These are phyloP conservation scores for Pelecanus crispus DNA, from an alignment of 2,113 vertebrate genomes.

Conservation along the genomic window DNA sequence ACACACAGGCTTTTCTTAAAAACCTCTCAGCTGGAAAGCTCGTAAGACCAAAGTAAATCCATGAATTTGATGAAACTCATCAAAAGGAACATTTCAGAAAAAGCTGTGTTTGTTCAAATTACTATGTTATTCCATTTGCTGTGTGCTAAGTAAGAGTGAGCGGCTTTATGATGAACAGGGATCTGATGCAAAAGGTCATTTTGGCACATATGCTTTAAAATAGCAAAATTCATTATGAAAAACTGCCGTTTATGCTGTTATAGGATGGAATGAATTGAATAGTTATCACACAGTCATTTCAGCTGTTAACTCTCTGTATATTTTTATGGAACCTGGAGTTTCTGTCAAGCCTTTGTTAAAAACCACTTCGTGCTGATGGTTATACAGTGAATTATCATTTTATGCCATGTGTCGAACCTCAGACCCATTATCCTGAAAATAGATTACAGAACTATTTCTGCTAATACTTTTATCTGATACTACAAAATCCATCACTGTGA, in stretches of 20 bases:
- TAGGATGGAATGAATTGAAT: not conserved
- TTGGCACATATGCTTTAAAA: not conserved
- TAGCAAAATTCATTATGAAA: not conserved
- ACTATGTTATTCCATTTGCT: not conserved
- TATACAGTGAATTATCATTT: not conserved
- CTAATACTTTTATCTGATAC: not conserved
- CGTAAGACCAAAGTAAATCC: not conserved
- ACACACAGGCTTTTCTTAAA: not conserved
- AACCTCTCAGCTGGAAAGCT: not conserved
- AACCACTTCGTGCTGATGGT: not conserved
- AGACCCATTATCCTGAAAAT: not conserved
- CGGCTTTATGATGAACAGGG: not conserved
- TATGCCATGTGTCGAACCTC: not conserved
- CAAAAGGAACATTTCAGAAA: not conserved
- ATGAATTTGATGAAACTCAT: not conserved
- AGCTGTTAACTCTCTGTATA: accelerated
- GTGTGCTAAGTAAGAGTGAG: not conserved
- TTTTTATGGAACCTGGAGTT: not conserved
- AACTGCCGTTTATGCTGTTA: not conserved
- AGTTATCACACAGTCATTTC: not conserved
- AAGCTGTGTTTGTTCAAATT: not conserved
- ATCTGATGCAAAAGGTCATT: not conserved
- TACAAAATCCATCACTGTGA: not conserved
- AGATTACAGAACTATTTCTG: not conserved
- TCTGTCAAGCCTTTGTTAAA: not conserved